These are phyloP conservation scores for Indicator maculatus DNA, from an alignment of 2,113 vertebrate species.

Conservation along the genomic window DNA sequence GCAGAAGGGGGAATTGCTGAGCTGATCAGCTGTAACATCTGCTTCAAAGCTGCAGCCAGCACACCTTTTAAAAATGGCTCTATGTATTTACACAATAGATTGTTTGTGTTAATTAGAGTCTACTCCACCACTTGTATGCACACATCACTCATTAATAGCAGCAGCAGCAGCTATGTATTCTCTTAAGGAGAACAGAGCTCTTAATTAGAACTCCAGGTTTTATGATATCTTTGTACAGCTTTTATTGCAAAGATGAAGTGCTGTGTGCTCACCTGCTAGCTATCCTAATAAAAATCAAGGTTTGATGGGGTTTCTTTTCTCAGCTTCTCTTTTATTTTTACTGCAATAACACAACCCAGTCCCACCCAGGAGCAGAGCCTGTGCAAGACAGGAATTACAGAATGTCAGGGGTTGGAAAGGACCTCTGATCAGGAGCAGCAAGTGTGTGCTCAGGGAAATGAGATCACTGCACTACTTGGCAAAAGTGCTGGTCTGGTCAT, in stretches of 20 bases:
- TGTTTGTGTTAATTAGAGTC: constrained; percentile 36
- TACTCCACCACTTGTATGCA: not conserved
- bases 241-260: not conserved
- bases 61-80: not conserved
- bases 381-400: not conserved
- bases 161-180: not conserved
- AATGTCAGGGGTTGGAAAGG: too few relatives aligned
- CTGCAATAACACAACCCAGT: rapidly evolving
- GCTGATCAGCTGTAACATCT: not conserved
- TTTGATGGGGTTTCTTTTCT: too few relatives aligned
- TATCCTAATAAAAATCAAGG: not conserved
- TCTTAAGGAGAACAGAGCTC: not conserved
- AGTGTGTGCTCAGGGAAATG: not conserved
- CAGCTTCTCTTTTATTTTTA: not conserved
- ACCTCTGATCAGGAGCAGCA: not conserved
- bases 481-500: rapidly evolving
- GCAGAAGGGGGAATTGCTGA: not conserved
- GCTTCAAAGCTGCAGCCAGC: not conserved
- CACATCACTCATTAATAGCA: not conserved
- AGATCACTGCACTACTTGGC: rapidly evolving
- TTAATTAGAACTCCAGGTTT: not conserved
- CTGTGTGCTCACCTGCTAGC: rapidly evolving
- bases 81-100: constrained; percentile 30
- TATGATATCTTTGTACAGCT: not conserved
- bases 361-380: not conserved